Percentiles rank a stretch among this genome's conserved stretches.
phyloP scores from a whole-genome alignment of 2,888 invertebrate genomes.

The Lasioglossum calceatum region DNA sequence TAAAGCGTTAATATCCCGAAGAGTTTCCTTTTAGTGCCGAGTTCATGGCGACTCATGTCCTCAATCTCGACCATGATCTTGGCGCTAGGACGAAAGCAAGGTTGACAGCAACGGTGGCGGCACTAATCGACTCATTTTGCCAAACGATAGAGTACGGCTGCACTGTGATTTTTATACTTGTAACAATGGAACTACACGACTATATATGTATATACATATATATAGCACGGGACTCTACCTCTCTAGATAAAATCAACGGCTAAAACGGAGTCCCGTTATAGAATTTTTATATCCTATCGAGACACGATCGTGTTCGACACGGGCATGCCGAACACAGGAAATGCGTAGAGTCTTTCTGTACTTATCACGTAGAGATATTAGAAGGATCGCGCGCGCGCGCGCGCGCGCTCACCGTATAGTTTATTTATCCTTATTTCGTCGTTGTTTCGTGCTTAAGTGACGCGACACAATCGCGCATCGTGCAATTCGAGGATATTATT shows the following conservation, averaged over 20 bases:
- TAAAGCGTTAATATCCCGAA: background rate
- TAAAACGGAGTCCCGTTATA: background rate
- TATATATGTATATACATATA: background rate
- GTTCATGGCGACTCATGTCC: constrained; percentile 44
- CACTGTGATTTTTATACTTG: constrained; percentile 65
- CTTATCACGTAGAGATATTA: constrained; percentile 19
- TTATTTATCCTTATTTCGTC: constrained; percentile 55
- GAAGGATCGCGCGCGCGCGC: background rate
- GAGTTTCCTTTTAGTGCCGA: constrained; percentile 55
- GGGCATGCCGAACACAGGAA: constrained; percentile 4
- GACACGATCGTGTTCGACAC: constrained; percentile 38
- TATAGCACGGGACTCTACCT: constrained; percentile 41
- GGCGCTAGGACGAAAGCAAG: constrained; percentile 58
- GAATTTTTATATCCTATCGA: constrained; percentile 9
- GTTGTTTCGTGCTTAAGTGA: constrained; percentile 43
- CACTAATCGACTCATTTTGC: constrained; percentile 50
- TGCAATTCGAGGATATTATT: constrained; percentile 27
- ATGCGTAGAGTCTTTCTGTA: constrained; percentile 28
- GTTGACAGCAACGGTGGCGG: constrained; percentile 59
- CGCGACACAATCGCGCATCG: constrained; percentile 19
- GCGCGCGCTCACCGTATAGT: constrained; percentile 1
- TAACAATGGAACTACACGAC: constrained; percentile 42
- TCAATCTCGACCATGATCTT: constrained; percentile 55
- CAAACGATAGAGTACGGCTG: constrained; percentile 43
- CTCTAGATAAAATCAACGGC: background rate